These are phyloP conservation scores for Ochropleura plecta DNA, from an alignment of 2,888 invertebrate genomes.

Conservation along the genomic window DNA sequence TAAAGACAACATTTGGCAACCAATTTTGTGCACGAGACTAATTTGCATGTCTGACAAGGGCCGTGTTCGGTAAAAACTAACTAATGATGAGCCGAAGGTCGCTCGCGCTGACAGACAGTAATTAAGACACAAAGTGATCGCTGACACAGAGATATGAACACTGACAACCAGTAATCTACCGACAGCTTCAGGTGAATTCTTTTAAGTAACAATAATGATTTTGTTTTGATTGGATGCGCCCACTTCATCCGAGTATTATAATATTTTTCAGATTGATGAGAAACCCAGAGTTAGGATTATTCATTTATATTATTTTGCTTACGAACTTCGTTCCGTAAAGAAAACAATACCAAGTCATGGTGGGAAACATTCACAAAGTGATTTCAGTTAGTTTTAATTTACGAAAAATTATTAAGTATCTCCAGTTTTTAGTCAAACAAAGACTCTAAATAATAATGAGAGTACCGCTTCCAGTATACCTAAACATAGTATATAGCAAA, in stretches of 20 bases:
- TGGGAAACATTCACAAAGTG: background rate
- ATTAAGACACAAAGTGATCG: constrained; percentile 75
- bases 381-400: background rate
- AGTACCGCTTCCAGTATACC: no score
- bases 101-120: constrained; percentile 66
- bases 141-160: constrained; percentile 63
- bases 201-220: constrained; percentile 36
- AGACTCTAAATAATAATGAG: background rate
- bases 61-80: constrained; percentile 62
- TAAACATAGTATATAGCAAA: no score
- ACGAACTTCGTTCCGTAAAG: background rate
- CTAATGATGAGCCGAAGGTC: constrained; percentile 74
- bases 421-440: constrained; percentile 15
- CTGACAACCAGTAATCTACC: constrained; percentile 68
- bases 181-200: constrained; percentile 30
- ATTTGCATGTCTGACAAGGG: constrained; percentile 78
- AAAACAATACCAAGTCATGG: background rate
- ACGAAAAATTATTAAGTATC: constrained; percentile 5
- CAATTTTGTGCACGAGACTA: constrained; percentile 60
- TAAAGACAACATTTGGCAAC: constrained; percentile 57
- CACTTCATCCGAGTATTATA: constrained; percentile 4
- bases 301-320: no score
- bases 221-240: constrained; percentile 49
- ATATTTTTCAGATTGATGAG: constrained; percentile 2
- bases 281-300: background rate